These are phyloP conservation scores for Tursiops truncatus DNA, from an alignment of 2,113 vertebrate genomes.

Conservation along the genomic window DNA sequence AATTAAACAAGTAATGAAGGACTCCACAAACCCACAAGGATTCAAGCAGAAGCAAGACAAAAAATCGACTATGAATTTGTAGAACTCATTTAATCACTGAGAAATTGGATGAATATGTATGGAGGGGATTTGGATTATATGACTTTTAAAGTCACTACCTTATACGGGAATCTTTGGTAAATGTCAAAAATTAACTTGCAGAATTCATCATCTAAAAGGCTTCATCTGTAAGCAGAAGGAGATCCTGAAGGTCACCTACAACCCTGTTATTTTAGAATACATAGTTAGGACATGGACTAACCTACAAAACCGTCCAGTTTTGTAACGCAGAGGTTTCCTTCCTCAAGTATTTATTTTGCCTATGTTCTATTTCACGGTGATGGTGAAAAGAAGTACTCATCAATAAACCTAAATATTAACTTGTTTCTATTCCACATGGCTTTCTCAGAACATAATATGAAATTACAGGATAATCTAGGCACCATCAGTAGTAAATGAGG, in stretches of 20 bases:
- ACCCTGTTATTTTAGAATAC: background rate
- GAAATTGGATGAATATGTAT: background rate
- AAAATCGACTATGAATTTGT: background rate
- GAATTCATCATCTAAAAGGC: background rate
- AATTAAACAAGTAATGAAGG: background rate
- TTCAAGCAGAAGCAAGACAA: background rate
- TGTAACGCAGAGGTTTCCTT: background rate
- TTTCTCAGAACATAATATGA: background rate
- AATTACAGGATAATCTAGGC: background rate
- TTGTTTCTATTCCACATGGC: background rate
- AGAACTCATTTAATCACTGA: background rate
- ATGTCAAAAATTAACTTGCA: background rate
- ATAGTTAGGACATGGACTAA: background rate
- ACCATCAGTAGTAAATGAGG: background rate
- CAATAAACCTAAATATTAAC: background rate
- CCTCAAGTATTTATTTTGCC: background rate
- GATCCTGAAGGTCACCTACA: background rate
- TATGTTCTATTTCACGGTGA: background rate
- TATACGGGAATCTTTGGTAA: background rate
- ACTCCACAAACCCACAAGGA: background rate
- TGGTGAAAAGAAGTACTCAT: background rate
- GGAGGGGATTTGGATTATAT: background rate
- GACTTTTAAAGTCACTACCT: background rate
- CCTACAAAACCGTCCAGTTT: background rate
- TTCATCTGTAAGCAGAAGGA: background rate